Conservation (phyloP, 2,113 vertebrate species). For the Halcyon senegalensis region DNA sequence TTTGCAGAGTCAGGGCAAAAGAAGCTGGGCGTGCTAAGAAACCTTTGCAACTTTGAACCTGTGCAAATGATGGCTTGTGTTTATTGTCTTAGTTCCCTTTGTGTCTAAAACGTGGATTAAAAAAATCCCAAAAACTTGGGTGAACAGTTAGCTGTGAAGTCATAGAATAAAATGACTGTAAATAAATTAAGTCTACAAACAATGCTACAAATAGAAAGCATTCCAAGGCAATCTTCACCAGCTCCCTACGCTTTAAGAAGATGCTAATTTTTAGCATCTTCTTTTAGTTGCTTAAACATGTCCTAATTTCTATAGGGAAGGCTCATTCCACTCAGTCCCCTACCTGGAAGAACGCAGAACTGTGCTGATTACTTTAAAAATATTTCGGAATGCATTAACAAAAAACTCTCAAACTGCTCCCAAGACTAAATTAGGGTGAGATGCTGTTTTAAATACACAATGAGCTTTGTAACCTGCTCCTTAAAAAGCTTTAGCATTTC, state of each 20-base stretch:
- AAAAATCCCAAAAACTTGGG: not conserved
- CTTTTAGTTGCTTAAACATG: not conserved
- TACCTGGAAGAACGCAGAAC: not conserved
- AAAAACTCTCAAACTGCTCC: not conserved
- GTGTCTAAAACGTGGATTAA: not conserved
- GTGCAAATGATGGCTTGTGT: not conserved
- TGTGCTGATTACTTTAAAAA: not conserved
- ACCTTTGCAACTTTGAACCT: not conserved
- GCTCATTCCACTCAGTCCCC: not conserved
- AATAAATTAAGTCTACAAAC: not conserved
- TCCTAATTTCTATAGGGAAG: not conserved
- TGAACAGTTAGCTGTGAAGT: not conserved
- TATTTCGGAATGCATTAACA: not conserved
- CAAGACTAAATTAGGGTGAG: not conserved
- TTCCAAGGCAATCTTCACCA: not conserved
- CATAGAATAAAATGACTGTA: not conserved
- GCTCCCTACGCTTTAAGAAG: not conserved
- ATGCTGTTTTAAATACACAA: not conserved
- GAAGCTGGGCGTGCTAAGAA: not conserved
- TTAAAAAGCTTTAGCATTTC: not conserved
- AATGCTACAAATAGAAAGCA: not conserved
- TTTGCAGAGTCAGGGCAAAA: not conserved
- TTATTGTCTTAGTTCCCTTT: not conserved
- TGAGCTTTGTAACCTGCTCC: not conserved
- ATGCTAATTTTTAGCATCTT: not conserved